phyloP scores from a whole-genome alignment of 2,888 invertebrate genomes.

The Polydrusus tereticollis region DNA sequence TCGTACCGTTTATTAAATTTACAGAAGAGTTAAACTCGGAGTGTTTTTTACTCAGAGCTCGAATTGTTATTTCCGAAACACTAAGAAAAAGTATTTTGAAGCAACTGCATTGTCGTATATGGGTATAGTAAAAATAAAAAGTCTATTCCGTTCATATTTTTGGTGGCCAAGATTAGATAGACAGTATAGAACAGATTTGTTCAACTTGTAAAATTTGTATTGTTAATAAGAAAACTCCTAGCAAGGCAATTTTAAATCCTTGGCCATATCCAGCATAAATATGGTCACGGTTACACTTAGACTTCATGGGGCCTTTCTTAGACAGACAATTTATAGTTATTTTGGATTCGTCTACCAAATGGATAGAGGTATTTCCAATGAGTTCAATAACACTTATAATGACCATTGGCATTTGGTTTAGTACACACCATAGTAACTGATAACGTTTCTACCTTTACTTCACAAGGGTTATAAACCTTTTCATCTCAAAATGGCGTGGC shows the following conservation, averaged over 20 bases:
- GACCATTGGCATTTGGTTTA: constrained; percentile 47
- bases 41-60: constrained; percentile 52
- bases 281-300: constrained; percentile 51
- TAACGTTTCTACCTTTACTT: constrained; percentile 49
- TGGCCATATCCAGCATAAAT: constrained; percentile 48
- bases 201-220: constrained; percentile 53
- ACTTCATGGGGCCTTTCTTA: constrained; percentile 49
- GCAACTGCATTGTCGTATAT: constrained; percentile 53
- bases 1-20: neutral
- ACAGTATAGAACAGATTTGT: constrained; percentile 50
- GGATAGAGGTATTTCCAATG: constrained; percentile 50
- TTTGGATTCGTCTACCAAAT: constrained; percentile 51
- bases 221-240: constrained; percentile 36
- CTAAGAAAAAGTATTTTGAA: constrained; percentile 46
- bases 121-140: constrained; percentile 55
- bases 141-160: constrained; percentile 52
- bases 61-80: constrained; percentile 53
- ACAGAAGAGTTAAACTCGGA: constrained; percentile 46
- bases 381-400: constrained; percentile 29
- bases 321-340: constrained; percentile 44
- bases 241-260: constrained; percentile 38
- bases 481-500: constrained; percentile 50
- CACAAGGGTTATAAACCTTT: constrained; percentile 52
- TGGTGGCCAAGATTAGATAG: constrained; percentile 55
- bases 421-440: constrained; percentile 50